phyloP scores from a whole-genome alignment of 2,113 vertebrate genomes.

The Capreolus pygargus region DNA sequence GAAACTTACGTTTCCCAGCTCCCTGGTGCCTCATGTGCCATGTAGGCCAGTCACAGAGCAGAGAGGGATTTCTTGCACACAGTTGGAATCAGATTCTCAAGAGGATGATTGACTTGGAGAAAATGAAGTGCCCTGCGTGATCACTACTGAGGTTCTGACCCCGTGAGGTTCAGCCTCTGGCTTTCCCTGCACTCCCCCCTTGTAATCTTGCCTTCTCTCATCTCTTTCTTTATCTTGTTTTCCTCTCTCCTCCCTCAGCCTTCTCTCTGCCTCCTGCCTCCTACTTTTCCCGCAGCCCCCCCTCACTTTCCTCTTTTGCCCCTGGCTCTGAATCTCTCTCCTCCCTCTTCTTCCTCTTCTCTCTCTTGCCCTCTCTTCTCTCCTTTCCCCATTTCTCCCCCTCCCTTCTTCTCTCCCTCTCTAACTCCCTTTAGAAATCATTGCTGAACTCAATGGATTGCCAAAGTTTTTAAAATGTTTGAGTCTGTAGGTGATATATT shows the following conservation, averaged over 20 bases:
- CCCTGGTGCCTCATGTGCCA: neutral
- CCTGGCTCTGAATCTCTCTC: neutral
- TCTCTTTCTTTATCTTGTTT: neutral
- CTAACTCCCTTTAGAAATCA: neutral
- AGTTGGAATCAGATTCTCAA: neutral
- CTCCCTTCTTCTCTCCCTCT: neutral
- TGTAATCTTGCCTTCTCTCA: neutral
- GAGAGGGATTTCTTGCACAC: neutral
- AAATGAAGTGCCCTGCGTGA: neutral
- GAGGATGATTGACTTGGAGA: neutral
- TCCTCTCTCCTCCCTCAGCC: neutral
- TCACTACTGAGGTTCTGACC: neutral
- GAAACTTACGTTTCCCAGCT: neutral
- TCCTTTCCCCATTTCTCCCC: neutral
- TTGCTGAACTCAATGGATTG: neutral
- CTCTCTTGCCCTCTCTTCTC: neutral
- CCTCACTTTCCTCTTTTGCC: neutral
- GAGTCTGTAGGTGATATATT: neutral
- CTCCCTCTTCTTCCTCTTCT: neutral
- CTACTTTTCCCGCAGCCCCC: neutral
- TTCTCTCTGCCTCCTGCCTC: neutral
- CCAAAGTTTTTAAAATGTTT: neutral
- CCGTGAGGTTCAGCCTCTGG: neutral
- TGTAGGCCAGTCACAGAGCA: neutral
- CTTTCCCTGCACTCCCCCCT: neutral